Conservation (phyloP, 2,797 vertebrate genomes). For the Sebastes diaconus region DNA sequence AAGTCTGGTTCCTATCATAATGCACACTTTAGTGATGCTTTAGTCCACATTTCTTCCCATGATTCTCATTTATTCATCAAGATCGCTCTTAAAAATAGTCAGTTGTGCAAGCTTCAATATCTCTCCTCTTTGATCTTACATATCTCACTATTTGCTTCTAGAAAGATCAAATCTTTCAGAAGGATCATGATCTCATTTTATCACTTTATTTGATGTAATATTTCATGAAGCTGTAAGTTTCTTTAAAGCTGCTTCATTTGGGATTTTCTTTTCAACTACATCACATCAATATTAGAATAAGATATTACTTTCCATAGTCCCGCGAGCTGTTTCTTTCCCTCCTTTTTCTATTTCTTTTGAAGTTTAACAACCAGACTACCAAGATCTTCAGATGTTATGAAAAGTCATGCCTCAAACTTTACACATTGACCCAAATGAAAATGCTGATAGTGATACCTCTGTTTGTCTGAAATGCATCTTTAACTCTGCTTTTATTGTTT, state of each 20-base stretch:
- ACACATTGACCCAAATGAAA: constrained; percentile 8
- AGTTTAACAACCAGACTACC: constrained; percentile 13
- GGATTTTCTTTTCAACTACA: constrained; percentile 13
- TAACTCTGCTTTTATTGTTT: not conserved
- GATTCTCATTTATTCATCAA: not conserved
- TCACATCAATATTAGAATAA: constrained; percentile 17
- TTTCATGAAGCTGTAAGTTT: constrained; percentile 12
- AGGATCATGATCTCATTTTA: constrained; percentile 6
- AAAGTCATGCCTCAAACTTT: constrained; percentile 13
- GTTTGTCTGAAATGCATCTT: constrained; percentile 1
- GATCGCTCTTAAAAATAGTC: not conserved
- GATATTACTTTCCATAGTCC: constrained; percentile 7
- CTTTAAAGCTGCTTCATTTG: constrained; percentile 14
- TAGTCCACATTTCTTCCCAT: not conserved
- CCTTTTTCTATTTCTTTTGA: constrained; percentile 28
- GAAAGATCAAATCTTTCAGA: constrained; percentile 12
- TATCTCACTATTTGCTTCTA: constrained; percentile 5
- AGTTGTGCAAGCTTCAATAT: not conserved
- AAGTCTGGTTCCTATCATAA: not conserved
- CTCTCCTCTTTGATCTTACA: constrained; percentile 24
- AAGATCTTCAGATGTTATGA: constrained; percentile 6
- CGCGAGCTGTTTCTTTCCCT: not conserved
- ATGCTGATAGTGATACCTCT: not conserved
- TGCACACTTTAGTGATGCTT: not conserved
- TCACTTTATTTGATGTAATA: not conserved